phyloP scores from a whole-genome alignment of 2,888 invertebrate genomes.

The Globia sparganii region DNA sequence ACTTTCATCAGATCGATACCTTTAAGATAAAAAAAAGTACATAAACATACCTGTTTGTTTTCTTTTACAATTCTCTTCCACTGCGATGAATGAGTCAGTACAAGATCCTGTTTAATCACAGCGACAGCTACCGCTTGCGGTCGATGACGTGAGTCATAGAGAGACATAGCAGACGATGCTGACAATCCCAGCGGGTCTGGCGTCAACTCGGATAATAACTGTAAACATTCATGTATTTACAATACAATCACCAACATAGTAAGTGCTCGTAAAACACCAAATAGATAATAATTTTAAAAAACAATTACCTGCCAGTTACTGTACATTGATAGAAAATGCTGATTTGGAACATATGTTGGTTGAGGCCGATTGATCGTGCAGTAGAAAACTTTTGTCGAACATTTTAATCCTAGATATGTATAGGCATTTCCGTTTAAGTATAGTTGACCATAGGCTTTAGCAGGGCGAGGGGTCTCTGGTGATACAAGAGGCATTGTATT shows the following conservation, averaged over 20 bases:
- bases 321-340: conserved; percentile 98
- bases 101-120: conserved; percentile 91
- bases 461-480: conserved; percentile 97
- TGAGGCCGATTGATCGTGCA: conserved; percentile 98
- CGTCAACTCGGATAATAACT: conserved; percentile 92
- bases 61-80: conserved; percentile 88
- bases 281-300: conserved; percentile 25
- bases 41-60: conserved; percentile 81
- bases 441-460: conserved; percentile 96
- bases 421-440: conserved; percentile 97
- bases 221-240: conserved; percentile 81
- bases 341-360: conserved; percentile 97
- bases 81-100: conserved; percentile 92
- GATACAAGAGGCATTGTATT: conserved; percentile 96
- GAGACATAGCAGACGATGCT: conserved; percentile 92
- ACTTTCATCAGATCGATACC: conserved; percentile 14
- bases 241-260: conserved; percentile 58
- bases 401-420: conserved; percentile 97
- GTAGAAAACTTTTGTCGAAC: conserved; percentile 97
- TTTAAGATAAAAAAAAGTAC: conserved; percentile 23
- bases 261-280: conserved; percentile 32
- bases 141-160: conserved; percentile 95
- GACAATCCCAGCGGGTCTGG: conserved; percentile 92
- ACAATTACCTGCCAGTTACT: conserved; percentile 96
- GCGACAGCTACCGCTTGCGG: conserved; percentile 91